Conservation (phyloP, 2,888 invertebrate species). For the Aspidiotus destructor region DNA sequence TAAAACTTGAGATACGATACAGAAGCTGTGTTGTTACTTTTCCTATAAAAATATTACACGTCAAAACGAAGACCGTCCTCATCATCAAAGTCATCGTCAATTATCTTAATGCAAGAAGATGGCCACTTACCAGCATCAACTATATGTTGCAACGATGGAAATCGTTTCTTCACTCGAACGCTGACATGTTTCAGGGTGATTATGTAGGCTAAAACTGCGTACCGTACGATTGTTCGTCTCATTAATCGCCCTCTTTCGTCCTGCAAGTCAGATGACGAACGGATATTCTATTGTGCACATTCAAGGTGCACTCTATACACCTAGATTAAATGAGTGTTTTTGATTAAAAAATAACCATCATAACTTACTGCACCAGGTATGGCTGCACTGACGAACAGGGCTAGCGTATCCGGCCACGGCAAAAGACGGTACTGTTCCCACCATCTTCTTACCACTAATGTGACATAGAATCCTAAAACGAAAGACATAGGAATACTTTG, state of each 20-base stretch:
- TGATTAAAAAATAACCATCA: not conserved
- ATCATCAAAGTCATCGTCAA: too few species aligned
- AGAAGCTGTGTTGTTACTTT: too few species aligned
- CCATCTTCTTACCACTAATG: conserved; percentile 83
- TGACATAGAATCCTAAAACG: conserved; percentile 90
- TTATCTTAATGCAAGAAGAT: conserved; percentile 6
- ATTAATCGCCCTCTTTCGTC: conserved; percentile 80
- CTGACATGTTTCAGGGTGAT: conserved; percentile 81
- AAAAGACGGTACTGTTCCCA: conserved; percentile 89
- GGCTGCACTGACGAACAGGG: conserved; percentile 81
- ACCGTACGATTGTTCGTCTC: conserved; percentile 80
- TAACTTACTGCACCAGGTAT: conserved; percentile 80
- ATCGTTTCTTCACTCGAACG: conserved; percentile 73
- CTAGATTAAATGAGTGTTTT: too few species aligned
- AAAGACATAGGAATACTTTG: conserved; percentile 91
- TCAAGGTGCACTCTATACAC: too few species aligned
- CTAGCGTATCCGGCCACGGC: conserved; percentile 89
- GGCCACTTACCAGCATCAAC: conserved; percentile 68
- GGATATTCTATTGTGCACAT: too few species aligned
- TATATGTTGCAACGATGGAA: conserved; percentile 81
- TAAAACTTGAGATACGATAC: too few species aligned
- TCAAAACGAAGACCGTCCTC: too few species aligned
- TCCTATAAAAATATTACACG: too few species aligned
- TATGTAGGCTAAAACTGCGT: conserved; percentile 78
- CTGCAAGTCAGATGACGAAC: conserved; percentile 45